Evolutionary conservation across 1,140 invertebrate genomes (phyloP), one percentile per base, ranked within the genome.

Genomic region (Panagrolaimus sp.): DNA sequence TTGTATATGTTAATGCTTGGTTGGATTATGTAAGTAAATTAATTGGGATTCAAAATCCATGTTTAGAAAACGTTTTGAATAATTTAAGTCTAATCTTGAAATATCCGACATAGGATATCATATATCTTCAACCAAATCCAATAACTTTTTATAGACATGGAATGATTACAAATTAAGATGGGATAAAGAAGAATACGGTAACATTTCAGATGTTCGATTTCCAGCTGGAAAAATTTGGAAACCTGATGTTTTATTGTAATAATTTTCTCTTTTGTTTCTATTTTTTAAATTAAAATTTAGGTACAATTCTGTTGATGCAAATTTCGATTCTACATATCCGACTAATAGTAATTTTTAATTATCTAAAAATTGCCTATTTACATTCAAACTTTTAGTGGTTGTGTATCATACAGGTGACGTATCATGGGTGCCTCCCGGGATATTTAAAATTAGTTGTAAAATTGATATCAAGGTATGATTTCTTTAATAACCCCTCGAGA

Each of bases 91-190:
- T n/a, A n/a, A n/a, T n/a, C n/a, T n/a, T n/a, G n/a, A n/a, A n/a
- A n/a, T n/a, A n/a, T n/a, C n/a, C n/a, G n/a, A n/a, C n/a, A n/a
- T n/a, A n/a, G n/a, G n/a, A n/a, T n/a, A n/a, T n/a, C n/a, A n/a
- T n/a, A 43, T 17, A 43, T 67, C 12, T 10, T 65, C 47, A 2
- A 24, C 9, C 15, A 15, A 43, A 48, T 73, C 15, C 14, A 6
- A 43, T 32, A 9, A n/a, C n/a, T n/a, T n/a, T 21, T 72, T 82
- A 32, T 45, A 80, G 80, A 92, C 94, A 87, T 98, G 96, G 96
- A 94, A 93, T 83, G 96, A 98, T 85, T 91, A 93, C 86, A 98
- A 98, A 87, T 88, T 98, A 82, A 89, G 90, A 84, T 98, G 96
- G 96, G 94, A 98, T 85, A 89, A 90, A 76, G 89, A 89, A 68